phyloP scores from a whole-genome alignment of 2,797 vertebrate genomes.

The Myotis myotis region DNA sequence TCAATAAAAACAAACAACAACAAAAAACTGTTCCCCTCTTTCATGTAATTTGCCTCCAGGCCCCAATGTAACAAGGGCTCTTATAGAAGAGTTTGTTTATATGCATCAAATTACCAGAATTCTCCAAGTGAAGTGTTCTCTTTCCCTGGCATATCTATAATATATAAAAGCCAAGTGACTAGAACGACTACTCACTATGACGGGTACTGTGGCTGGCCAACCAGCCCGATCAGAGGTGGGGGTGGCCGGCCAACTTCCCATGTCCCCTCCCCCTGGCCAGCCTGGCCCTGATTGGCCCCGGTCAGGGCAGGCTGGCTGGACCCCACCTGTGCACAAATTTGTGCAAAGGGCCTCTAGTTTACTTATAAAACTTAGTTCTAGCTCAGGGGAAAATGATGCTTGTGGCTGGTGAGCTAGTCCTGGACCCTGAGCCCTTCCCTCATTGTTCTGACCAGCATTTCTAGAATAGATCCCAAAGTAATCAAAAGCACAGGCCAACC shows the following conservation, averaged over 20 bases:
- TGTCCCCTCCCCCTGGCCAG: no score
- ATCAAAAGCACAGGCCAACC: conserved; percentile 57
- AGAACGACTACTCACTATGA: no score
- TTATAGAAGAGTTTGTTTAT: conserved; percentile 74
- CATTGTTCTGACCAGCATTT: background rate
- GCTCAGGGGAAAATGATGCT: conserved; percentile 57
- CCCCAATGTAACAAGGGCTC: conserved; percentile 38
- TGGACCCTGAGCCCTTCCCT: conserved; percentile 54
- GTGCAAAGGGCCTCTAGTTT: conserved; percentile 44
- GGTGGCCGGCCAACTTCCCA: no score
- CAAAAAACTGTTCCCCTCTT: conserved; percentile 66
- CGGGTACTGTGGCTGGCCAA: no score
- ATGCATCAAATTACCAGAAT: conserved; percentile 71
- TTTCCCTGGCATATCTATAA: conserved; percentile 67
- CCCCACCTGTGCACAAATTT: no score
- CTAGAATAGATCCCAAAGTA: conserved; percentile 61
- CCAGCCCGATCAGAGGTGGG: fast-evolving
- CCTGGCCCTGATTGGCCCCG: no score
- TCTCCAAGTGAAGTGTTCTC: conserved; percentile 76
- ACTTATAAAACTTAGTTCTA: conserved; percentile 66
- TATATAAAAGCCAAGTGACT: no score
- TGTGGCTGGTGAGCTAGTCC: conserved; percentile 54
- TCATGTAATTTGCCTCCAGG: conserved; percentile 61
- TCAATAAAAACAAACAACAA: no score
- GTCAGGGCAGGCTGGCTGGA: no score